Conservation (phyloP, 2,797 vertebrate genomes). For the Melanotaenia boesemani region DNA sequence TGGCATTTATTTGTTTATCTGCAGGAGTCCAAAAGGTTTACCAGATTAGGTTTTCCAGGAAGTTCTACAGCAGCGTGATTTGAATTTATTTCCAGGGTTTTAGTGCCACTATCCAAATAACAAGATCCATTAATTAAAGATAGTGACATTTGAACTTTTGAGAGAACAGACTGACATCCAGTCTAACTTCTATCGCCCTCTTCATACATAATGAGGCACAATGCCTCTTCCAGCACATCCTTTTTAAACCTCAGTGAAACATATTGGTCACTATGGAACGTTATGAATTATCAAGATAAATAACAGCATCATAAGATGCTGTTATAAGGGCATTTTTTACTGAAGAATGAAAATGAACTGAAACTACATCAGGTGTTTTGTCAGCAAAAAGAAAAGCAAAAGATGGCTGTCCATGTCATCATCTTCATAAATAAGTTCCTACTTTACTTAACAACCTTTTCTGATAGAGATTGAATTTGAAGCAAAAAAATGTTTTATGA, state of each 20-base stretch:
- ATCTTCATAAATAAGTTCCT: conserved; percentile 22
- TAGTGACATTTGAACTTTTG: conserved; percentile 57
- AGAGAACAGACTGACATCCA: conserved; percentile 45
- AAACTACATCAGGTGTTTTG: background rate
- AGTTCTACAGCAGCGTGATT: conserved; percentile 12
- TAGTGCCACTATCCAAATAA: conserved; percentile 18
- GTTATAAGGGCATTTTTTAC: background rate
- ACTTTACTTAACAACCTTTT: conserved; percentile 6
- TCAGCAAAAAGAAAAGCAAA: background rate
- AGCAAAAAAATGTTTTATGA: conserved; percentile 31
- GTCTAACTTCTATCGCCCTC: conserved; percentile 25
- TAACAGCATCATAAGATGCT: background rate
- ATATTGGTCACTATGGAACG: background rate
- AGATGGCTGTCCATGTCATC: background rate
- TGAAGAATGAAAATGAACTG: background rate
- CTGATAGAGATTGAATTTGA: conserved; percentile 21
- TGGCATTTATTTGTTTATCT: background rate
- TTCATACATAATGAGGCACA: conserved; percentile 45
- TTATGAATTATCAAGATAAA: background rate
- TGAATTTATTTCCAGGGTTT: conserved; percentile 32
- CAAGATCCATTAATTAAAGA: conserved; percentile 49
- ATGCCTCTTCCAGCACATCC: conserved; percentile 21
- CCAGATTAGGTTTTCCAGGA: background rate
- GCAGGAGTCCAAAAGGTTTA: background rate
- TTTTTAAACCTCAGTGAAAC: conserved; percentile 20